Evolutionary conservation across 30 jellyfish, hydroid and myxozoan species (phyloP), one percentile per base, ranked within the genome.

Genomic region (Chrysaora quinquecirrha): DNA sequence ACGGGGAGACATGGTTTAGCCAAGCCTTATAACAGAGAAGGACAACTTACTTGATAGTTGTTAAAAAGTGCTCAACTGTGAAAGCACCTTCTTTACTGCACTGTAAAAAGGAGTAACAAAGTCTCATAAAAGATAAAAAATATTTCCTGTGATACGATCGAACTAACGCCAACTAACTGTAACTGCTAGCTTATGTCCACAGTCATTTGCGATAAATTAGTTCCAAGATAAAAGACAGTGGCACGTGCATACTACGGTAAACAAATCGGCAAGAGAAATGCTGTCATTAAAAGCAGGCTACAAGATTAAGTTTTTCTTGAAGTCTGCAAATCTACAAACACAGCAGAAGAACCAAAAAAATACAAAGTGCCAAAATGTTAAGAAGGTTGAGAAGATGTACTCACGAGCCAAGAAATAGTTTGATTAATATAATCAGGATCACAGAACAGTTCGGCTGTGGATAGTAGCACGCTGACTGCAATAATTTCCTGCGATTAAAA

Each of bases 351-450:
- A n/a, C n/a, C n/a, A n/a, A 58, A 3, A 0, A 61, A 61, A 19
- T 21, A 18, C 10, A 30, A 78, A 31, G 32, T 43, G 16, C 58
- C 9, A 43, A 43, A 16, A 16, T 43, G 58, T 43, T 43, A 43
- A 43, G 9, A 43, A 6, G n/a, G n/a, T n/a, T n/a, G n/a, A n/a
- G n/a, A n/a, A n/a, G n/a, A n/a, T n/a, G 52, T 38, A 69, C 91
- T 68, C 70, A 90, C 98, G 78, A 94, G 83, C 99, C 99, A 94
- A 16, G 99, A 94, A 0, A 94, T 72, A 12, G 96, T 87, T 64
- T 94, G 99, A 66, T 94, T 94, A 22, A 94, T 90, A 64, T 94
- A 94, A 56, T 94, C 99, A 27, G 99, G 97, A 84, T 94, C 99
- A 79, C 99, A 94, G 18, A 94, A 34, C 83, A 87, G 81, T 46